Base-by-base conservation (phyloP, 64 coral and sea anemone genomes). In the Catalaphyllia jardinei region DNA sequence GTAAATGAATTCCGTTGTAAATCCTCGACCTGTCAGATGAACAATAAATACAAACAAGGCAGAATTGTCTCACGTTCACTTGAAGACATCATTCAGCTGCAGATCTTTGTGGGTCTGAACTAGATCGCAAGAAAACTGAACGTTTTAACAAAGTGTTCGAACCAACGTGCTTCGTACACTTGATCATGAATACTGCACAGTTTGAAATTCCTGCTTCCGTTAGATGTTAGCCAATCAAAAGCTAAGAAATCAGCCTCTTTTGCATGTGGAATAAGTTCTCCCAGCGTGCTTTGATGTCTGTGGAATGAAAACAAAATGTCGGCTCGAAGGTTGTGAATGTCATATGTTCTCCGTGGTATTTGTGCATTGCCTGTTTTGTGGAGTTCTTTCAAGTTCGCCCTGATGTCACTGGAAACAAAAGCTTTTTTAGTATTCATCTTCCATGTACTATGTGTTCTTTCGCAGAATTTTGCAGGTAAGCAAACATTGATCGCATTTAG, bases 201-300 rank as follows among this genome's bases (percentile, higher is more conserved):
- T 92, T 92, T 86, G 79, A 91, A 92, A 91, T 69, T 78, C 61
- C 61, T 62, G 31, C 30, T 67, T 52, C 90, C 81, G 39, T 92
- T 92, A 29, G 29, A 60, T 65, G 18, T 62, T 10, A 77, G 59
- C 90, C 90, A 92, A 92, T 92, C 90, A 87, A 20, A 86, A 12
- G 11, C 24, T 46, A 59, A 62, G 22, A 89, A 14, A 72, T 8
- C 29, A 74, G 78, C 71, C 69, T 90, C 87, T 54, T 76, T 20
- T 38, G 22, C 74, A 42, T 22, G 74, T 10, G 13, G 61, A 3
- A 39, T 63, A 62, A n/a, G 42, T 67, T 67, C 30, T 29, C 80
- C 80, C 80, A 83, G 18, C 8, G 22, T 67, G 60, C 80, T 33
- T 42, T 31, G 20, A 8, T 24, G 61, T 31, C 11, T 49, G 65